Evolutionary conservation across 2,113 vertebrate genomes (phyloP).

Genomic region (Rhadina sibilatrix): DNA sequence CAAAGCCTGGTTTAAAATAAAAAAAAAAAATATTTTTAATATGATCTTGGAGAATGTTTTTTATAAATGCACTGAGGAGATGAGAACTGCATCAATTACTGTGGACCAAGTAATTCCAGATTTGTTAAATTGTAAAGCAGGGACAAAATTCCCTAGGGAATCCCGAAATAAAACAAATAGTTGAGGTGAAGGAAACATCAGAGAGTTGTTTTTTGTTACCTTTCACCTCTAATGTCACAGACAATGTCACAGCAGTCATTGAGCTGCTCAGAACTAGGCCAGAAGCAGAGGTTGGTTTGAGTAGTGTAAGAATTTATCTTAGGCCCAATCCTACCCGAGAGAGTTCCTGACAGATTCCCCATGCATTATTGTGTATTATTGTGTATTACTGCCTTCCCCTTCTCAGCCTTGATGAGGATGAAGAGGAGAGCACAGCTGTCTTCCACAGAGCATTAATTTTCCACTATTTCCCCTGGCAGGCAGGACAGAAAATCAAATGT

Average conservation of each 20-base stretch:
- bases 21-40: not conserved
- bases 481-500: not conserved
- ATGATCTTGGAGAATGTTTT: not conserved
- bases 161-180: not conserved
- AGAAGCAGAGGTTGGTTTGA: not conserved
- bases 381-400: not conserved
- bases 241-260: fast-evolving
- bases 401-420: not conserved
- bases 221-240: not conserved
- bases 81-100: not conserved
- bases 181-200: not conserved
- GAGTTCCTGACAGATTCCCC: not conserved
- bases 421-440: not conserved
- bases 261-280: not conserved
- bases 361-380: not conserved
- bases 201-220: not conserved
- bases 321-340: not conserved
- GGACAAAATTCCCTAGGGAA: not conserved
- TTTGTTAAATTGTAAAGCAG: not conserved
- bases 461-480: not conserved
- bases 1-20: not conserved
- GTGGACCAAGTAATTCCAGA: not conserved
- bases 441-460: not conserved
- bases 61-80: not conserved
- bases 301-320: not conserved